Conservation (phyloP, 2,797 vertebrate species). For the Cynopterus sphinx region DNA sequence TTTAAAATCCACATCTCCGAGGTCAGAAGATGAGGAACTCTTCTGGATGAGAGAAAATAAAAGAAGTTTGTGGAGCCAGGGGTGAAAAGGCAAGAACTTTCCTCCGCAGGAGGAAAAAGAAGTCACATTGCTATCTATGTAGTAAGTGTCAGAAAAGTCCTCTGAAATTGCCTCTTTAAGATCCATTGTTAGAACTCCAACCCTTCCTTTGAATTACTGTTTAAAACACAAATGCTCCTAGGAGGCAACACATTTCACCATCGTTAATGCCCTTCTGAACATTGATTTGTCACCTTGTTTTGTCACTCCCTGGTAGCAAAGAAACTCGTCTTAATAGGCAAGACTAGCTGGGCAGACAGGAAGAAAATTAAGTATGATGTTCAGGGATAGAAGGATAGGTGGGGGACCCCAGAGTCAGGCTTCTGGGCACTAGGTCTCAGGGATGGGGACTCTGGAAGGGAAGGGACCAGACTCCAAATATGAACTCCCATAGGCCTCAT, state of each 20-base stretch:
- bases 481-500: background rate
- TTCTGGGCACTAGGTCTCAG: background rate
- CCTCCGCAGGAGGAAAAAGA: background rate
- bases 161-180: background rate
- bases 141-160: background rate
- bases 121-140: background rate
- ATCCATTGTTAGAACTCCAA: background rate
- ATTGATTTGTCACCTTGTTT: constrained; percentile 35
- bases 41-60: constrained; percentile 28
- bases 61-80: background rate
- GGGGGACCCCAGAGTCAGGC: background rate
- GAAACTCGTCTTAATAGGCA: background rate
- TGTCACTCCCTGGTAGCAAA: background rate
- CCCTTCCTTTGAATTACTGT: background rate
- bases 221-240: constrained; percentile 30
- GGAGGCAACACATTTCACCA: background rate
- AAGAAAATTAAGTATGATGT: background rate
- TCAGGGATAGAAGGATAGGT: background rate
- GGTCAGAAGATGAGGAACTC: constrained; percentile 14
- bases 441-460: background rate
- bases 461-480: background rate
- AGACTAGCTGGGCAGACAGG: background rate
- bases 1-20: constrained; percentile 11
- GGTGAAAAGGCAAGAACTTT: constrained; percentile 1
- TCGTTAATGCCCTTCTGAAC: background rate